These are phyloP conservation scores for Mechanitis mazaeus DNA, from an alignment of 2,888 invertebrate species.

Conservation along the genomic window DNA sequence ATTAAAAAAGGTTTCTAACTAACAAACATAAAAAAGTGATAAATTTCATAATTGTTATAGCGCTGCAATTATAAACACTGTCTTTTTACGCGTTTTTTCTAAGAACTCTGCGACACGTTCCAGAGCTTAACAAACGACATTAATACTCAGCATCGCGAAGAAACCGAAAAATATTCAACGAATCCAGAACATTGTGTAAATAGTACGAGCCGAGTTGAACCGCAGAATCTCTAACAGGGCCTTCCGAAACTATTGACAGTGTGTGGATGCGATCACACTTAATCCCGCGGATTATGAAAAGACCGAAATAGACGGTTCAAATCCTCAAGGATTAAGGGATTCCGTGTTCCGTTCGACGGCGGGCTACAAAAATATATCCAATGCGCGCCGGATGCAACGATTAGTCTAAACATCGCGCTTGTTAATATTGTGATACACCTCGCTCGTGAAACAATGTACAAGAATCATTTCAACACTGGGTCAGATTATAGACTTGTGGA, in stretches of 20 bases:
- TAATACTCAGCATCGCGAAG: slow-evolving; percentile 53
- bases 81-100: too few species aligned
- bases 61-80: too few species aligned
- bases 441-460: slow-evolving; percentile 13
- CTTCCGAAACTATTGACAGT: slow-evolving; percentile 76
- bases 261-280: slow-evolving; percentile 76
- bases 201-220: slow-evolving; percentile 60
- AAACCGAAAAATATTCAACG: slow-evolving; percentile 67
- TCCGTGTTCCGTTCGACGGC: slow-evolving; percentile 70
- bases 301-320: slow-evolving; percentile 76
- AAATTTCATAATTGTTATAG: too few species aligned
- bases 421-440: slow-evolving; percentile 59
- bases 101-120: slow-evolving; percentile 44
- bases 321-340: slow-evolving; percentile 75
- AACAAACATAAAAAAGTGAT: too few species aligned
- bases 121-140: slow-evolving; percentile 47
- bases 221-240: slow-evolving; percentile 70
- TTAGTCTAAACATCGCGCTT: slow-evolving; percentile 70
- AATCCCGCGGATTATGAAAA: slow-evolving; percentile 73
- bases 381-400: slow-evolving; percentile 74
- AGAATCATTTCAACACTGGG: too few species aligned
- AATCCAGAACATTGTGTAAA: slow-evolving; percentile 58
- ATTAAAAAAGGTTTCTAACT: too few species aligned
- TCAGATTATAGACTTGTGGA: too few species aligned
- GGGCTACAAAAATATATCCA: slow-evolving; percentile 73